phyloP scores from a whole-genome alignment of 2,113 vertebrate genomes.

The Neopipo cinnamomea region DNA sequence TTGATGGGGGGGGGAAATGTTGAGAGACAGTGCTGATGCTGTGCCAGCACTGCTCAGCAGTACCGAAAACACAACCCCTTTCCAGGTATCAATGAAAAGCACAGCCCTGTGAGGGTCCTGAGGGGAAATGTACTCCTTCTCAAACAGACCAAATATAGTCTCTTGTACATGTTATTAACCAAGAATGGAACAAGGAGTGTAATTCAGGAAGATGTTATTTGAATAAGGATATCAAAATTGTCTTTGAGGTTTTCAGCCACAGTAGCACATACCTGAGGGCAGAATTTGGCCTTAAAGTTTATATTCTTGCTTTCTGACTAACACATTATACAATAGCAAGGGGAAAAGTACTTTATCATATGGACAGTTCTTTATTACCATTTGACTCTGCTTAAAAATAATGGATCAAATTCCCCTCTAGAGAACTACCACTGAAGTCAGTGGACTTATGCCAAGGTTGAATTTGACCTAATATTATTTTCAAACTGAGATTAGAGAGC shows the following conservation, averaged over 20 bases:
- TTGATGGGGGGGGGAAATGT: neutral
- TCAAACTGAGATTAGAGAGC: conserved; percentile 66
- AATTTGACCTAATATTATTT: conserved; percentile 55
- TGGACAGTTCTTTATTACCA: neutral
- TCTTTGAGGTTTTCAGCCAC: neutral
- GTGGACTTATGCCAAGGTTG: conserved; percentile 12
- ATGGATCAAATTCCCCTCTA: neutral
- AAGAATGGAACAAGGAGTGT: neutral
- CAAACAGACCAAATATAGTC: neutral
- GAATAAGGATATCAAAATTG: neutral
- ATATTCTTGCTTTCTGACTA: neutral
- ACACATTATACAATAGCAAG: neutral
- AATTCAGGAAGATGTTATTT: neutral
- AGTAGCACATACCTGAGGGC: neutral
- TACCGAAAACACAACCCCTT: neutral
- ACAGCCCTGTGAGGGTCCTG: neutral
- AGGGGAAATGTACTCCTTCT: neutral
- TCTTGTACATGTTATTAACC: neutral
- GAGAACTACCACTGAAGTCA: neutral
- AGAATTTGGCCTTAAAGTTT: neutral
- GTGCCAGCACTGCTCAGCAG: neutral
- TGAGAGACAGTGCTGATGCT: neutral
- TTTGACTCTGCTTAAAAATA: neutral
- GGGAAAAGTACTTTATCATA: neutral
- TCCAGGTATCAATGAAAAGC: neutral